Evolutionary conservation across 2,113 vertebrate genomes (phyloP).

Genomic region (Engystomops pustulosus): DNA sequence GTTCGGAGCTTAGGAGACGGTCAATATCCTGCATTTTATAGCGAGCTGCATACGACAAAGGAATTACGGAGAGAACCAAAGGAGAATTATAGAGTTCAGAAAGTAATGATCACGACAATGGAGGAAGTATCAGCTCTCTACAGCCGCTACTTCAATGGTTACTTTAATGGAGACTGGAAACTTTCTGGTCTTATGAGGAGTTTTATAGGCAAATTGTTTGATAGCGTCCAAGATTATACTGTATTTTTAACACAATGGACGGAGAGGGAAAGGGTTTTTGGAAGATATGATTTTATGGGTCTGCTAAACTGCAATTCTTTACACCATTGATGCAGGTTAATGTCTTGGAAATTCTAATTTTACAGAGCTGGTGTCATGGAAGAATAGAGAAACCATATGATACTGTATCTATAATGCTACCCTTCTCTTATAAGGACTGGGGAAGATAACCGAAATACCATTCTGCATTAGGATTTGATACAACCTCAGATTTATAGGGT

Average conservation of each 20-base stretch:
- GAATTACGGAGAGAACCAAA: conserved; percentile 13
- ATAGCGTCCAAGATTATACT: conserved; percentile 27
- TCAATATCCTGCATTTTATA: conserved; percentile 38
- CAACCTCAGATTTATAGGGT: too few species aligned
- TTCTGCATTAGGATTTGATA: neutral
- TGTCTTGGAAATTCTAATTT: neutral
- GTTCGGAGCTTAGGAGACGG: conserved; percentile 15
- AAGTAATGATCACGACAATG: conserved; percentile 32
- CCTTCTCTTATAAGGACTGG: neutral
- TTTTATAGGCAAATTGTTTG: conserved; percentile 36
- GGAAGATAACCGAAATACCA: neutral
- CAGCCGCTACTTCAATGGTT: conserved; percentile 1
- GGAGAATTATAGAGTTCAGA: conserved; percentile 4
- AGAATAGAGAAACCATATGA: neutral
- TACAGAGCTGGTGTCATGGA: neutral
- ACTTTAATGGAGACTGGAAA: conserved; percentile 21
- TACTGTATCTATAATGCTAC: neutral
- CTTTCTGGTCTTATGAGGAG: conserved; percentile 38
- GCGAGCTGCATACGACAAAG: conserved; percentile 26
- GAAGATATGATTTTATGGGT: conserved; percentile 8
- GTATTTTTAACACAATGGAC: conserved; percentile 29
- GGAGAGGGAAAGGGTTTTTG: neutral
- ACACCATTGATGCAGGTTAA: neutral
- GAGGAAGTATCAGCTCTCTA: conserved; percentile 41
- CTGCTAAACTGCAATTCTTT: neutral